Base-by-base conservation (phyloP, 2,797 vertebrate genomes). In the Chloroceryle amazona region DNA sequence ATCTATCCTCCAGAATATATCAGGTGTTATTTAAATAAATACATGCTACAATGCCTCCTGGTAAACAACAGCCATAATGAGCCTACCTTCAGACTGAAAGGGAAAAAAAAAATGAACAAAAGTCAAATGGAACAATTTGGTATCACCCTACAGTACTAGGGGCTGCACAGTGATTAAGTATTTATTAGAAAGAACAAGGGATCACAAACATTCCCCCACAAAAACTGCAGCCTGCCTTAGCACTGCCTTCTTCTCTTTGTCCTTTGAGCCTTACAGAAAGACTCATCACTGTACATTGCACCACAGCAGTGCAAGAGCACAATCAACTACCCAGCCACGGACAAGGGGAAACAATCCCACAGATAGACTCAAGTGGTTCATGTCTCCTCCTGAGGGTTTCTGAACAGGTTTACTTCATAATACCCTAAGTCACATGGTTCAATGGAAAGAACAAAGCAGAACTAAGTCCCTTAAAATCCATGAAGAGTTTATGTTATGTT, bases 1-100 rank as follows among this genome's bases (percentile, higher is more conserved):
- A 23, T 68, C 72, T 75, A 29, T 58, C 18, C 58, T 73, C 60
- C 66, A 86, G 63, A 91, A 90, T 60, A 7, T n/a, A 86, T 80
- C 44, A 60, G 33, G 71, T 41, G 37, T 47, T 82, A 78, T 62
- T 91, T 83, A 91, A 90, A 90, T 67, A 86, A 94, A 90, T 37
- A 35, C 28, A 58, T 35, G 26, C 44, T 86, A 39, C 70, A 68
- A 31, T 31, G 26, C 29, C 33, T 87, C 15, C 47, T 63, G n/a
- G 23, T 82, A 71, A 76, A 76, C 17, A 76, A 55, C 21, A 87
- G 37, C 57, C 1, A 1, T 57, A 57, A 91, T 26, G 37, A 87
- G 20, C 41, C 29, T 28, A 26, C 0, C 0, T n/a, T 86, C 60
- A 86, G 39, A 31, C 18, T 41, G 37, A 70, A 81, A 58, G 8